Conservation (phyloP, 2,113 vertebrate species). For the Grantiella picta region DNA sequence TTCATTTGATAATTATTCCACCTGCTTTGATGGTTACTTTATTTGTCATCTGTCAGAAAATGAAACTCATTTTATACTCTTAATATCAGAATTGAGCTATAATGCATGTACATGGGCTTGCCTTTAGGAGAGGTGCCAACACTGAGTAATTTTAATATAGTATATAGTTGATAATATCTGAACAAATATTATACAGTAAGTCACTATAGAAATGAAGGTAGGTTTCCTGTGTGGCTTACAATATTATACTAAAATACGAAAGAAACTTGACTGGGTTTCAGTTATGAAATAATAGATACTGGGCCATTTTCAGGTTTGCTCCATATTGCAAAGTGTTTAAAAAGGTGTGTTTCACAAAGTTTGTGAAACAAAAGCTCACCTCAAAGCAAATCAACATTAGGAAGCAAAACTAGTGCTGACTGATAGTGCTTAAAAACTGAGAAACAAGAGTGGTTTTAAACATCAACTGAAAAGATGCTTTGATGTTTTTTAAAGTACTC, state of each 20-base stretch:
- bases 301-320: slow-evolving; percentile 46
- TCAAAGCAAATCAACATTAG: slow-evolving; percentile 57
- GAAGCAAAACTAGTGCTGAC: slow-evolving; percentile 62
- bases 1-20: slow-evolving; percentile 23
- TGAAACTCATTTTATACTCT: slow-evolving; percentile 50
- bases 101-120: neutral
- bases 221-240: slow-evolving; percentile 63
- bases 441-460: slow-evolving; percentile 53
- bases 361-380: slow-evolving; percentile 56
- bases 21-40: slow-evolving; percentile 49
- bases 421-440: slow-evolving; percentile 60
- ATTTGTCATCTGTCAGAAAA: slow-evolving; percentile 58
- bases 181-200: slow-evolving; percentile 46
- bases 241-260: slow-evolving; percentile 34
- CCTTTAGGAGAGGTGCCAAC: slow-evolving; percentile 23
- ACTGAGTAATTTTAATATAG: slow-evolving; percentile 62
- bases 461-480: slow-evolving; percentile 44
- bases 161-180: slow-evolving; percentile 50
- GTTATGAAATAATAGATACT: slow-evolving; percentile 67
- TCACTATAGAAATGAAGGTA: slow-evolving; percentile 44
- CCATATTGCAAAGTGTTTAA: slow-evolving; percentile 33
- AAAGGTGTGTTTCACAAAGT: slow-evolving; percentile 53
- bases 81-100: neutral
- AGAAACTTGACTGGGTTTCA: slow-evolving; percentile 63
- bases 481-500: slow-evolving; percentile 7